Base-by-base conservation (phyloP, 2,797 vertebrate species). In the Trematomus bernacchii region DNA sequence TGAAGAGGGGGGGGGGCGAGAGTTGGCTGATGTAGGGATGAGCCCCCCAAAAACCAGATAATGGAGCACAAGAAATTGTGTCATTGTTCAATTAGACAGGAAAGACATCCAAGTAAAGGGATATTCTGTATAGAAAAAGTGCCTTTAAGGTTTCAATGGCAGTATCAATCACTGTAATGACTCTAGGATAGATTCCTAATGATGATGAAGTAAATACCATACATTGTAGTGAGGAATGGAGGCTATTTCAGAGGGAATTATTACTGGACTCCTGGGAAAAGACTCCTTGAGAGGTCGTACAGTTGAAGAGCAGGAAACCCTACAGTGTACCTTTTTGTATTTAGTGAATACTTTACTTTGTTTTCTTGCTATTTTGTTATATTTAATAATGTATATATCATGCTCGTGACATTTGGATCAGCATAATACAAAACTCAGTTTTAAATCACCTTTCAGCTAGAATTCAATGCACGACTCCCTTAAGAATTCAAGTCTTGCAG, bases 121-220 rank as follows among this genome's bases (percentile, higher is more conserved):
- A 88, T 76, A 82, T 87, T 91, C 85, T 2, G 18, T 76, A 74
- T 42, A 85, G 85, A 87, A 87, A 91, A 87, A 79, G 83, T 86
- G 73, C 81, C 83, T 82, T 83, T 85, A 80, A 89, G 80, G 77
- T 85, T 79, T 77, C 80, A 85, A 66, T 90, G 86, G 86, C 57
- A 46, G 86, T 81, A 93, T 93, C 89, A 87, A 91, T 93, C 90
- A 94, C 59, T 91, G 86, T 90, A 92, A 92, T 82, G 87, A 89
- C 88, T 84, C 65, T 73, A 53, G 70, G 74, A 90, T 89, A 79
- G 89, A 91, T 89, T 89, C 73, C 84, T 93, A 90, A 93, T 93
- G 85, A 92, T 94, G 91, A 93, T 87, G 86, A 91, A 93, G 91
- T 90, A 90, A 93, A 94, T 88, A 82, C 79, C 79, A 60, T 13